phyloP scores from a whole-genome alignment of 2,797 vertebrate genomes.

The Pampus argenteus region DNA sequence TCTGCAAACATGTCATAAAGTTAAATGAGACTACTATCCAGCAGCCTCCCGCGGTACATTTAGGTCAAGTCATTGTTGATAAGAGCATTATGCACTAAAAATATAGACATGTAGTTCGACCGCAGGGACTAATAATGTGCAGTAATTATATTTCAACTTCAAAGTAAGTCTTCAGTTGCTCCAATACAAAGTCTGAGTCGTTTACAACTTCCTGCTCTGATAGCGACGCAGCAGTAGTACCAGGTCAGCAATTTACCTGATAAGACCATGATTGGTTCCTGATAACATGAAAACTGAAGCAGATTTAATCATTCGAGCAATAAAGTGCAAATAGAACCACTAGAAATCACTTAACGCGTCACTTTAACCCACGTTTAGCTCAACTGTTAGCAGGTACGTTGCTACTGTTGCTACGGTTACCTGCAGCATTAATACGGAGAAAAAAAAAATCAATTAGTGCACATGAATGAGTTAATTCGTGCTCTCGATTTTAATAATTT shows the following conservation, averaged over 20 bases:
- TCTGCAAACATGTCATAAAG: neutral
- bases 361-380: no score
- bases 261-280: conserved; percentile 3
- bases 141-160: neutral
- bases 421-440: neutral
- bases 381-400: no score
- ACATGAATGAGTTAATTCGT: neutral
- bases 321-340: neutral
- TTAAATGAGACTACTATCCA: neutral
- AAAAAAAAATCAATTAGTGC: neutral
- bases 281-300: conserved; percentile 18
- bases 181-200: conserved; percentile 29
- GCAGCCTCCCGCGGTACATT: neutral
- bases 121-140: neutral
- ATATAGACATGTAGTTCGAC: neutral
- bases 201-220: conserved; percentile 40
- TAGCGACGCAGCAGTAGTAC: neutral
- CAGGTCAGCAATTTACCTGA: conserved; percentile 39
- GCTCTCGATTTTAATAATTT: neutral
- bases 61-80: neutral
- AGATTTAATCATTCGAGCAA: neutral
- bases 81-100: neutral
- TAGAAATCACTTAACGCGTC: no score
- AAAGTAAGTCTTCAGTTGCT: conserved; percentile 7
- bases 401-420: neutral